phyloP scores from a whole-genome alignment of 2,888 invertebrate genomes.

The Aspidiotus destructor region DNA sequence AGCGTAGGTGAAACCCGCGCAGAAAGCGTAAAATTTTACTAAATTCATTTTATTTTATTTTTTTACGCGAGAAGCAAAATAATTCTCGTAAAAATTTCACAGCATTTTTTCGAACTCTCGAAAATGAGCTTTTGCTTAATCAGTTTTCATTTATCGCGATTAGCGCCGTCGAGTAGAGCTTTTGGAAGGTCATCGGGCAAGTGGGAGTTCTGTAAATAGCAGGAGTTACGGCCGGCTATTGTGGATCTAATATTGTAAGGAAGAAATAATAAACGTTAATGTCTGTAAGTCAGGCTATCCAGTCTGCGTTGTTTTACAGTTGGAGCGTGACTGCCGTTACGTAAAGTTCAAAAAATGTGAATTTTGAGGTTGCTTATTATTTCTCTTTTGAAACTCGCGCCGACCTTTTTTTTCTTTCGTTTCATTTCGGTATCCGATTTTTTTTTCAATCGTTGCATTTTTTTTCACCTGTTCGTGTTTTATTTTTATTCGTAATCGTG shows the following conservation, averaged over 20 bases:
- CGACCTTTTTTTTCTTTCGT: conserved; percentile 10
- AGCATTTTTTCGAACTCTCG: too few species aligned
- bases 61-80: too few species aligned
- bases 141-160: conserved; percentile 28
- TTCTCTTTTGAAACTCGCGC: not conserved
- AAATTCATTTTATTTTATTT: too few species aligned
- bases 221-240: conserved; percentile 6
- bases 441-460: not conserved
- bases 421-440: not conserved
- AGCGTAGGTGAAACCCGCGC: too few species aligned
- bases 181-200: conserved; percentile 31
- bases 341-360: conserved; percentile 25
- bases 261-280: conserved; percentile 33
- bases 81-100: too few species aligned
- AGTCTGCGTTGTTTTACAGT: conserved; percentile 23
- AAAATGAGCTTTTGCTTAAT: conserved; percentile 7
- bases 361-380: conserved; percentile 6
- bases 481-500: not conserved
- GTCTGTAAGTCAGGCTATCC: conserved; percentile 27
- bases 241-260: conserved; percentile 26
- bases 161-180: conserved; percentile 22
- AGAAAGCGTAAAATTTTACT: too few species aligned
- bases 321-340: conserved; percentile 11
- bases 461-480: conserved; percentile 5
- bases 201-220: conserved; percentile 31